Evolutionary conservation across 2,797 vertebrate species (phyloP).

Genomic region (Dermochelys coriacea): DNA sequence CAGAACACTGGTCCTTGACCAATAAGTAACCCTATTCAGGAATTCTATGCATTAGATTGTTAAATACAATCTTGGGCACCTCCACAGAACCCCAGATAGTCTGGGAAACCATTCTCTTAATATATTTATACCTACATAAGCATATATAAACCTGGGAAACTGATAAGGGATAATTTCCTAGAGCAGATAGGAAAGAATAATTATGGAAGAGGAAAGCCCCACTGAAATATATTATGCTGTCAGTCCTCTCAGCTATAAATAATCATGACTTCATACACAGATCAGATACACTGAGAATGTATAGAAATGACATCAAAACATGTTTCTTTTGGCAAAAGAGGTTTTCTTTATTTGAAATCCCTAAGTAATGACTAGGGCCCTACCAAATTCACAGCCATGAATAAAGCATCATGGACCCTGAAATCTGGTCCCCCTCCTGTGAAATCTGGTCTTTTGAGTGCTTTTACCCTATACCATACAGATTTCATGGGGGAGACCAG

Average conservation of each 20-base stretch:
- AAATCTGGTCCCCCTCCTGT: no score
- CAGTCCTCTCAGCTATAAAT: neutral
- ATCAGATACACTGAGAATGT: neutral
- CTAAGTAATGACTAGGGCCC: neutral
- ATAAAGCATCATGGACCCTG: no score
- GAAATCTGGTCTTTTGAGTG: no score
- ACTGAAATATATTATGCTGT: neutral
- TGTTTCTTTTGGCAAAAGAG: neutral
- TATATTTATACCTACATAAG: neutral
- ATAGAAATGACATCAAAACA: neutral
- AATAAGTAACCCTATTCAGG: neutral
- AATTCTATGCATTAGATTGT: no score
- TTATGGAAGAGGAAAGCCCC: no score
- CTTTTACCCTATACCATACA: no score
- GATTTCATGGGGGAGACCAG: no score
- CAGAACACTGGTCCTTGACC: neutral
- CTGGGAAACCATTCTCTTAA: neutral
- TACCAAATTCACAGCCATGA: no score
- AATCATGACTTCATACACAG: neutral
- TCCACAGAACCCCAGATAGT: neutral
- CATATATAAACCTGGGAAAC: neutral
- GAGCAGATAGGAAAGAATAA: neutral
- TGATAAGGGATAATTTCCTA: neutral
- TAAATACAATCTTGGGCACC: neutral
- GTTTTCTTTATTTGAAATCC: neutral